A percentile compares a stretch with the other conserved stretches of the same genome.
These are phyloP conservation scores for Euzetes globulus DNA, from an alignment of 2,888 invertebrate species.

Conservation along the genomic window DNA sequence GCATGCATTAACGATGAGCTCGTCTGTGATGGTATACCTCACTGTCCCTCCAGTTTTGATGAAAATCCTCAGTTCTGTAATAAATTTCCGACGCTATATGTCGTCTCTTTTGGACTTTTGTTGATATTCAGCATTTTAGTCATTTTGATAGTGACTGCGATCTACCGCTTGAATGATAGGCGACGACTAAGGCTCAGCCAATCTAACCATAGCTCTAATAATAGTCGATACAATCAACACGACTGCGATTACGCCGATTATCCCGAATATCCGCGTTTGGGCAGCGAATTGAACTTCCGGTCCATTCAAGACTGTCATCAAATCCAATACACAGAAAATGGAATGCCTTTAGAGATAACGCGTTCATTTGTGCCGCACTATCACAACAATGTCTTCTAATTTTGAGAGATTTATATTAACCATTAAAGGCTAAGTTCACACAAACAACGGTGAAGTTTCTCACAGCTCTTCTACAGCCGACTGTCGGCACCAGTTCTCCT, in stretches of 20 bases:
- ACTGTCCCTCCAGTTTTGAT: constrained; percentile 73
- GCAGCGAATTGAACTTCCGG: constrained; percentile 14
- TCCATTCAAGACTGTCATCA: not conserved
- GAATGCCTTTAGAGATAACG: constrained; percentile 24
- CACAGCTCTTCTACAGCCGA: not conserved
- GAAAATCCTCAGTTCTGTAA: constrained; percentile 40
- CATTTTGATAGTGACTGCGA: constrained; percentile 11
- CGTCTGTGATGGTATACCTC: constrained; percentile 70
- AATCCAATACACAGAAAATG: constrained; percentile 19
- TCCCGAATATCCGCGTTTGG: constrained; percentile 12
- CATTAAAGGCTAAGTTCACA: too few relatives aligned
- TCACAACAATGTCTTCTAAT: constrained; percentile 28
- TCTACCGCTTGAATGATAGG: not conserved
- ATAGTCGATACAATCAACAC: constrained; percentile 8
- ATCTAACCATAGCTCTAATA: constrained; percentile 1
- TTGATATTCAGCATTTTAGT: not conserved
- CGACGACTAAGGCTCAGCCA: not conserved
- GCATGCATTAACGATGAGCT: constrained; percentile 68
- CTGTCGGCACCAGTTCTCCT: not conserved
- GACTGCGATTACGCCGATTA: constrained; percentile 14
- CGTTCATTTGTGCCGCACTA: constrained; percentile 19
- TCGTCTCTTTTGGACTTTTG: constrained; percentile 12
- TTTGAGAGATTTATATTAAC: not conserved
- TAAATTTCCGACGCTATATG: constrained; percentile 39
- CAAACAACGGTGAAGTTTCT: not conserved